A percentile compares a stretch with the other conserved stretches of the same genome.
These are phyloP conservation scores for Hylaea fasciaria DNA, from an alignment of 2,888 invertebrate species.

Conservation along the genomic window DNA sequence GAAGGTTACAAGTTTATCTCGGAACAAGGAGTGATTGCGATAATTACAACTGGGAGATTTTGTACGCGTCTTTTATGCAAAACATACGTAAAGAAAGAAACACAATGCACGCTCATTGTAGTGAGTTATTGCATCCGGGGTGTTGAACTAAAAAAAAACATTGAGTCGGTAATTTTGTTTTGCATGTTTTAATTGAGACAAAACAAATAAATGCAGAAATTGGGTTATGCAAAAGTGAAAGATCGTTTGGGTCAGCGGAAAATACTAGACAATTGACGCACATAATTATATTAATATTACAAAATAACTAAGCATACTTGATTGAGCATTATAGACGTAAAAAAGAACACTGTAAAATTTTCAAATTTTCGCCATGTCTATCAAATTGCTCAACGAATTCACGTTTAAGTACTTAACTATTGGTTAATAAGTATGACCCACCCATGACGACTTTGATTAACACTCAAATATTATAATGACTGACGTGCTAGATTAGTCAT, in stretches of 20 bases:
- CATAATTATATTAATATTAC: too few species aligned
- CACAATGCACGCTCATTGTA: slow-evolving; percentile 9
- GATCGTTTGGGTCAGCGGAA: too few species aligned
- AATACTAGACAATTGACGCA: background rate
- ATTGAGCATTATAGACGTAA: background rate
- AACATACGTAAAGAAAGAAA: slow-evolving; percentile 27
- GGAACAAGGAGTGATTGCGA: slow-evolving; percentile 5
- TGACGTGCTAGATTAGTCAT: slow-evolving; percentile 25
- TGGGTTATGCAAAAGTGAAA: background rate
- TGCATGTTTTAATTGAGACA: background rate
- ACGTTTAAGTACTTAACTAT: background rate
- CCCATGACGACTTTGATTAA: slow-evolving; percentile 5
- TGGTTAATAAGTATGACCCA: too few species aligned
- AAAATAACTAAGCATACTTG: too few species aligned
- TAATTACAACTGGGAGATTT: slow-evolving; percentile 12
- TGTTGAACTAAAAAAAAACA: slow-evolving; percentile 39
- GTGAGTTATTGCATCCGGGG: slow-evolving; percentile 41
- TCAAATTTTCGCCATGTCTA: background rate
- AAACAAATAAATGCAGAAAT: background rate
- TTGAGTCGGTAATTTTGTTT: too few species aligned
- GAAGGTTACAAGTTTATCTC: background rate
- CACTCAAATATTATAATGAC: slow-evolving; percentile 15
- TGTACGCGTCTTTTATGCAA: slow-evolving; percentile 21
- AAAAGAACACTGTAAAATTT: background rate
- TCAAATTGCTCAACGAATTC: slow-evolving; percentile 3